A percentile compares a stretch with the other conserved stretches of the same genome.
Conservation (phyloP, 2,113 vertebrate species). For the Syngnathus scovelli region DNA sequence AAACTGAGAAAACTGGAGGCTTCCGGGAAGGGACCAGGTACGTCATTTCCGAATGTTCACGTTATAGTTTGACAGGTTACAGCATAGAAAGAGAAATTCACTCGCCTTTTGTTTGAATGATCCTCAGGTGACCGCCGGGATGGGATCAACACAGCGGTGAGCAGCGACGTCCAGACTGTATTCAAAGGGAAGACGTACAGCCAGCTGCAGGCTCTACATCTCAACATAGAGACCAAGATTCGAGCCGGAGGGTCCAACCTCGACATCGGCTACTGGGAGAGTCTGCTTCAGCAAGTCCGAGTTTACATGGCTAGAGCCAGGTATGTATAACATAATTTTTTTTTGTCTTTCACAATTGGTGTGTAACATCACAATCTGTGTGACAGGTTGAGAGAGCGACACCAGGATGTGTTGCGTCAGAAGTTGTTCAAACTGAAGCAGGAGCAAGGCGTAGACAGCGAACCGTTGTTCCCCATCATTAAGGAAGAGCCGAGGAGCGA, state of each 20-base stretch:
- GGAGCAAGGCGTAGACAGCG: slow-evolving; percentile 94
- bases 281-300: slow-evolving; percentile 88
- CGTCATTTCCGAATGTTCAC: not conserved
- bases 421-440: slow-evolving; percentile 96
- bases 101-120: not conserved
- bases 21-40: slow-evolving; percentile 91
- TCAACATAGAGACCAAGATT: slow-evolving; percentile 92
- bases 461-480: slow-evolving; percentile 89
- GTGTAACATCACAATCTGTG: not conserved
- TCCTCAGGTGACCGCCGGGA: slow-evolving; percentile 87
- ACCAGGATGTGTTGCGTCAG: slow-evolving; percentile 94
- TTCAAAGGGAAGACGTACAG: slow-evolving; percentile 98
- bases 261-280: slow-evolving; percentile 98
- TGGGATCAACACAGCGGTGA: slow-evolving; percentile 92
- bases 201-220: slow-evolving; percentile 89
- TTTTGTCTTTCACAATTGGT: not conserved
- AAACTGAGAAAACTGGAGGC: slow-evolving; percentile 93
- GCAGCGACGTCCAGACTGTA: slow-evolving; percentile 86
- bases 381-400: slow-evolving; percentile 85
- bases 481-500: slow-evolving; percentile 73
- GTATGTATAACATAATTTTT: slow-evolving; percentile 50
- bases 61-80: not conserved
- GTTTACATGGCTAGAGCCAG: slow-evolving; percentile 94
- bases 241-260: slow-evolving; percentile 87
- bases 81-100: not conserved